Evolutionary conservation across 2,888 invertebrate genomes (phyloP).

Genomic region (Phasia obesa): DNA sequence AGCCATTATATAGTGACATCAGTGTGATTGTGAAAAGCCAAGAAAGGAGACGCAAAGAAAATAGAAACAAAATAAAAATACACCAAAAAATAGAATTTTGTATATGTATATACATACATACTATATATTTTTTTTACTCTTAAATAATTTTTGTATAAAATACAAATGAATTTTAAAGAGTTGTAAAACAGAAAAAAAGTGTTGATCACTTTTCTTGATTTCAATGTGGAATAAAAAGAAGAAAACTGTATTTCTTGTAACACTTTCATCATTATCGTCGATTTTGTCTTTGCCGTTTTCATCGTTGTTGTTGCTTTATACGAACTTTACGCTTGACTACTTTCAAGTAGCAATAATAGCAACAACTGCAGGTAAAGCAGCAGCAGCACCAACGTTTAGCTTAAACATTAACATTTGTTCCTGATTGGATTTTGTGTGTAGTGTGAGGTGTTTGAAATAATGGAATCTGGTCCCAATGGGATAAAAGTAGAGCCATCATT

Average conservation of each 20-base stretch:
- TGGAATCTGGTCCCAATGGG: constrained; percentile 82
- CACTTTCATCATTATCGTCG: constrained; percentile 48
- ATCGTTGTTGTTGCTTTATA: constrained; percentile 42
- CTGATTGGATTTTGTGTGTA: constrained; percentile 55
- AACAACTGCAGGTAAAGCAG: constrained; percentile 14
- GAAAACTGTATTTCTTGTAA: constrained; percentile 56
- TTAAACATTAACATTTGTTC: constrained; percentile 41
- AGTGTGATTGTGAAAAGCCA: constrained; percentile 57
- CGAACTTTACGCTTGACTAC: constrained; percentile 60
- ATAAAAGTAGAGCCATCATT: constrained; percentile 82
- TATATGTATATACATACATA: constrained; percentile 16
- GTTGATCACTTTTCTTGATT: constrained; percentile 41
- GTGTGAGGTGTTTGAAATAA: constrained; percentile 76
- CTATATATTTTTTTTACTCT: constrained; percentile 43
- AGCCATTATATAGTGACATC: constrained; percentile 67
- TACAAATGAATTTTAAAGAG: constrained; percentile 30
- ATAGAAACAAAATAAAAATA: constrained; percentile 54
- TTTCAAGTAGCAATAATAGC: constrained; percentile 32
- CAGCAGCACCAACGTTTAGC: constrained; percentile 10
- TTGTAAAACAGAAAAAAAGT: constrained; percentile 41
- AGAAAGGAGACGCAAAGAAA: constrained; percentile 23
- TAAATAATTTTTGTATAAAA: constrained; percentile 32
- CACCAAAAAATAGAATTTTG: constrained; percentile 37
- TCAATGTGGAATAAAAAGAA: constrained; percentile 67
- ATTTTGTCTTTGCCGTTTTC: constrained; percentile 32